Evolutionary conservation across 2,113 vertebrate genomes (phyloP).

Genomic region (Carollia perspicillata): DNA sequence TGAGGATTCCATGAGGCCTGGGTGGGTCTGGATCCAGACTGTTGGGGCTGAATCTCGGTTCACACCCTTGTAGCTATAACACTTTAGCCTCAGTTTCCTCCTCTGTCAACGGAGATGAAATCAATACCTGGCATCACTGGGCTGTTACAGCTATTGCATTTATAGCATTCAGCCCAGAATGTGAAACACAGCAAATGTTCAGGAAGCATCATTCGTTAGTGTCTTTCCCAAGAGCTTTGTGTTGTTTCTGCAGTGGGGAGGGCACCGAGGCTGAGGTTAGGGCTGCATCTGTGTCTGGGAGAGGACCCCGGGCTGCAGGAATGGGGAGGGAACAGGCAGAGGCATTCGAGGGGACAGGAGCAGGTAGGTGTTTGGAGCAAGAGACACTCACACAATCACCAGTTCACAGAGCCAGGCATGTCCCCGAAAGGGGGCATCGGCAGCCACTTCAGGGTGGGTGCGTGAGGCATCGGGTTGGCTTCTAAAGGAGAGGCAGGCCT

Average conservation of each 20-base stretch:
- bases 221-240: not conserved
- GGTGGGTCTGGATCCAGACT: not conserved
- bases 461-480: not conserved
- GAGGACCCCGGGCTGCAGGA: not conserved
- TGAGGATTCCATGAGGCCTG: not conserved
- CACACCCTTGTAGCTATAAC: not conserved
- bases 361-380: not conserved
- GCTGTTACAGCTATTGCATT: not conserved
- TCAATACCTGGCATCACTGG: accelerated
- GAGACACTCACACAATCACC: not conserved
- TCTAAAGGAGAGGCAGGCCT: not conserved
- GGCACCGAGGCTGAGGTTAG: not conserved
- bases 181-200: not conserved
- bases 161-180: not conserved
- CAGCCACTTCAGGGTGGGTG: accelerated
- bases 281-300: not conserved
- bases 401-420: not conserved
- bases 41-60: not conserved
- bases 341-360: too few species aligned
- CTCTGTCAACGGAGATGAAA: not conserved
- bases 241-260: not conserved
- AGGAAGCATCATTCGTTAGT: not conserved
- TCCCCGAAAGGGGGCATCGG: not conserved
- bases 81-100: not conserved
- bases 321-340: not conserved